A percentile compares a stretch with the other conserved stretches of the same genome.
These are phyloP conservation scores for Scyliorhinus canicula DNA, from an alignment of 2,797 vertebrate genomes.

Conservation along the genomic window DNA sequence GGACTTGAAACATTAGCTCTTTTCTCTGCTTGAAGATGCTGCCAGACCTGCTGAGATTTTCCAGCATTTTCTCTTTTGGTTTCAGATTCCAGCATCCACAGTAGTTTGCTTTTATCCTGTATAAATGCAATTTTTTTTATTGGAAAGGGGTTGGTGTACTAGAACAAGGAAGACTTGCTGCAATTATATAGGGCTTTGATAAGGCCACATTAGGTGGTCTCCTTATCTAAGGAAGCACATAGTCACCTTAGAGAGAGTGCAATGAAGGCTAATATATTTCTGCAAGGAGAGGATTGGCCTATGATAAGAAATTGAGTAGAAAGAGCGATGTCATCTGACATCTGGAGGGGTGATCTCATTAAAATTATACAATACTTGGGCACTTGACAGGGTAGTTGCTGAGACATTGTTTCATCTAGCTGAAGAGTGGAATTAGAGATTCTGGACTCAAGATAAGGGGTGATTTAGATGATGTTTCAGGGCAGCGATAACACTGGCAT, in stretches of 20 bases:
- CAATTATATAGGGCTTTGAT: not conserved
- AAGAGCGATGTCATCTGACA: not conserved
- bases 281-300: not conserved
- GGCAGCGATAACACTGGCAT: not conserved
- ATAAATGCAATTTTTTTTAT: not conserved
- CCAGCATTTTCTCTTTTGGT: too few species aligned
- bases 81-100: too few species aligned
- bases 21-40: too few species aligned
- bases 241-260: not conserved
- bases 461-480: not conserved
- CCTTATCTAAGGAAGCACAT: not conserved
- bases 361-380: not conserved
- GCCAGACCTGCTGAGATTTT: too few species aligned
- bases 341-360: too few species aligned
- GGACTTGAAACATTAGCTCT: too few species aligned
- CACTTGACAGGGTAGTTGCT: not conserved
- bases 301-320: not conserved
- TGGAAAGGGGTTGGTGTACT: not conserved
- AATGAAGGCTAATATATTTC: not conserved
- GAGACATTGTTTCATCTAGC: not conserved
- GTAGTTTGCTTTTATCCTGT: too few species aligned
- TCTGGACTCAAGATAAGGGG: not conserved
- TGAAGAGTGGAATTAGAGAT: not conserved
- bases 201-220: not conserved
- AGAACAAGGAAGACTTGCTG: not conserved